Percentiles rank a stretch among this genome's conserved stretches.
Conservation (phyloP, 2,797 vertebrate genomes). For the Leptodactylus fallax region DNA sequence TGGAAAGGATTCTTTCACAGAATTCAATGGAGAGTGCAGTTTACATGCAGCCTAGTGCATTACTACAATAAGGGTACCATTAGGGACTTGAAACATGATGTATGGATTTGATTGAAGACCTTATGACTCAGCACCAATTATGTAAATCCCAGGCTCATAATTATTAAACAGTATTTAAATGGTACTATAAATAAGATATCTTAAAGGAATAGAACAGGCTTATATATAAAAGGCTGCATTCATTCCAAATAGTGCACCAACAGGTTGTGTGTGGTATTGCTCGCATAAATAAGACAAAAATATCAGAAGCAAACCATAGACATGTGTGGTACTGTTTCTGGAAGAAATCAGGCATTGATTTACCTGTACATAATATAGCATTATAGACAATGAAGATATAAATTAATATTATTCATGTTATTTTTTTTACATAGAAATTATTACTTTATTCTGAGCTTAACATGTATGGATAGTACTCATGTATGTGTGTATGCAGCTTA, state of each 20-base stretch:
- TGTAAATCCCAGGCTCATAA: too few species aligned
- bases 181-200: too few species aligned
- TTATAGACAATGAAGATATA: not conserved
- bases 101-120: too few species aligned
- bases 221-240: too few species aligned
- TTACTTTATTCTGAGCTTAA: not conserved
- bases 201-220: too few species aligned
- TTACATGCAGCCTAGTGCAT: not conserved
- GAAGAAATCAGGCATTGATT: too few species aligned
- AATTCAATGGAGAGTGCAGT: not conserved
- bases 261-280: not conserved
- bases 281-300: too few species aligned
- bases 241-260: too few species aligned
- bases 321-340: too few species aligned
- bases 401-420: not conserved
- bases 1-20: not conserved
- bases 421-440: not conserved
- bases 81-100: not conserved
- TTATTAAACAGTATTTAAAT: too few species aligned
- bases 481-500: not conserved
- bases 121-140: too few species aligned
- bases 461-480: not conserved
- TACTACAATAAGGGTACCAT: not conserved
- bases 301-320: too few species aligned
- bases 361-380: not conserved